These are phyloP conservation scores for Peromyscus eremicus DNA, from an alignment of 2,797 vertebrate genomes.

Conservation along the genomic window DNA sequence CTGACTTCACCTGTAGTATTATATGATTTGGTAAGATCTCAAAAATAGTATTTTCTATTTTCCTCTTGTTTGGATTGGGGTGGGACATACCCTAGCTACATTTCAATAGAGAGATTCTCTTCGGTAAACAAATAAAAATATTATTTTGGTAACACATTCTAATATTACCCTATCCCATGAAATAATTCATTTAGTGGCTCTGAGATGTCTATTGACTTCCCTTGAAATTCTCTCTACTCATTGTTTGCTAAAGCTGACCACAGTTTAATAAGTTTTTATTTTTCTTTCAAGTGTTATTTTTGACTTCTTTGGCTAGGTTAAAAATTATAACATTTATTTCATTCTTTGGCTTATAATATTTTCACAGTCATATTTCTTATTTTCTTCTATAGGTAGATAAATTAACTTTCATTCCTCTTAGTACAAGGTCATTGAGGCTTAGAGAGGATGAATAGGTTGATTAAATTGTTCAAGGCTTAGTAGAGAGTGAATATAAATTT, in stretches of 20 bases:
- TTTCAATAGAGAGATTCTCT: background rate
- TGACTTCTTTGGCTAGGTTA: background rate
- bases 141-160: background rate
- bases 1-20: background rate
- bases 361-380: conserved; percentile 12
- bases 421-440: background rate
- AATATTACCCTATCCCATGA: background rate
- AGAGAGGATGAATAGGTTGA: conserved; percentile 2
- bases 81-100: background rate
- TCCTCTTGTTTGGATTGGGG: background rate
- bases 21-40: background rate
- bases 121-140: background rate
- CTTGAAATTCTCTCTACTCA: background rate
- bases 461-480: background rate
- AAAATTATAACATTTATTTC: background rate
- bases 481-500: conserved; percentile 21
- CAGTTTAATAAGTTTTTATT: background rate
- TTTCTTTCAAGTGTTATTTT: conserved; percentile 20
- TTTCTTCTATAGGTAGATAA: background rate
- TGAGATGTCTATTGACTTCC: background rate
- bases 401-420: conserved; percentile 16
- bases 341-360: background rate
- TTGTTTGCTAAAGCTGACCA: conserved; percentile 33
- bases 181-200: background rate
- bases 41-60: background rate